These are phyloP conservation scores for Sphenodon punctatus DNA, from an alignment of 2,797 vertebrate genomes.

Conservation along the genomic window DNA sequence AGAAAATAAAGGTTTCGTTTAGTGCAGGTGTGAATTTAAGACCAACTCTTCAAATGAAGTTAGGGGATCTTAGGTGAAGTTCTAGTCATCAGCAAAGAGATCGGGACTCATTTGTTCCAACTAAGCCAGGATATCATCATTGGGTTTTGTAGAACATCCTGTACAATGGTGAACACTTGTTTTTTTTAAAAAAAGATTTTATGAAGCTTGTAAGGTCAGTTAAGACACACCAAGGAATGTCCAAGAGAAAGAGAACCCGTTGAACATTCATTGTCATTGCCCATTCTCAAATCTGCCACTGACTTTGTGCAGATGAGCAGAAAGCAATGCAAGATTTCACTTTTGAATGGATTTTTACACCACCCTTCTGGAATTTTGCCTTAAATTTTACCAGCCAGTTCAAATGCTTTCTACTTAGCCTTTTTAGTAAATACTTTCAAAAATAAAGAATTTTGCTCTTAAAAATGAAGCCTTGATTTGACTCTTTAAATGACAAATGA, in stretches of 20 bases:
- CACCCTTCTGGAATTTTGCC: neutral
- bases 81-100: no score
- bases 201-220: neutral
- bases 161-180: no score
- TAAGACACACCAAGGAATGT: neutral
- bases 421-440: neutral
- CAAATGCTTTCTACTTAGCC: neutral
- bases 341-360: neutral
- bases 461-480: neutral
- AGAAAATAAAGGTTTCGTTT: no score
- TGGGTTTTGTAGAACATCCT: no score
- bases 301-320: neutral
- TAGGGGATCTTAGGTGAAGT: no score
- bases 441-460: neutral
- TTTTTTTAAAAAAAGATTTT: neutral
- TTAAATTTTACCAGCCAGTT: neutral
- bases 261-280: neutral
- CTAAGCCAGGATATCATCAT: no score
- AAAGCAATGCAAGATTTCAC: neutral
- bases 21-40: no score
- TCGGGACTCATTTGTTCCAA: no score
- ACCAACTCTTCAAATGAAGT: no score
- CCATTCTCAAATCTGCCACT: neutral
- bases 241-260: fast-evolving
- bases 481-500: neutral